Base-by-base conservation (phyloP, 2,113 vertebrate species). In the Ptyas mucosa region DNA sequence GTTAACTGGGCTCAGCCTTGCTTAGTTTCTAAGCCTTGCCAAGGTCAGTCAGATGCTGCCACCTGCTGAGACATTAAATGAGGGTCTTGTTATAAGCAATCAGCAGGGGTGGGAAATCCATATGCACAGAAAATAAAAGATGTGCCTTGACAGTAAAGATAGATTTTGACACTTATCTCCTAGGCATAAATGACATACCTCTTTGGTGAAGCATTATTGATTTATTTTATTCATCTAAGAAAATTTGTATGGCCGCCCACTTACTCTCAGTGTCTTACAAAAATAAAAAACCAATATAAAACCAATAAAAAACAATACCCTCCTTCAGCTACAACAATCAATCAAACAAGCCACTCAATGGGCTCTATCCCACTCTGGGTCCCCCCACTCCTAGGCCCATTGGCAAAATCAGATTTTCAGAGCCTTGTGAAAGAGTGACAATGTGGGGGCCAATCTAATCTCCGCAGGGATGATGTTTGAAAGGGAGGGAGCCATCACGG, bases 101-200 rank as follows among this genome's bases (percentile, higher is more conserved):
- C 64, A 7, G 29, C 15, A 2, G 12, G 12, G 24, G 0, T 0
- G 1, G 1, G 0, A 3, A 9, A 81, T 81, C 8, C 3, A 43
- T 18, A 81, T 43, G 75, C 11, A 20, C 34, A 81, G 69, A 81
- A 81, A 39, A 81, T 81, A 81, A 81, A 81, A 81, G 34, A 81
- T 43, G 34, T 81, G 18, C 18, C 34, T 81, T 81, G 75, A 9
- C 7, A 81, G 75, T 21, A 43, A 81, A 81, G 18, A 39, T 81
- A 9, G n/a, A 81, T 43, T 21, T 81, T 39, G 18, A 81, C 43
- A 81, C 21, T 43, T 21, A 21, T 81, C 75, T 43, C 75, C 18
- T 43, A 81, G 3, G 21, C 75, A 21, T 39, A 20, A 81, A 39
- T 39, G 69, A 20, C 34, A 39, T 20, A 39, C 2, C 34, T 20